Conservation (phyloP, 1,140 invertebrate species). For the Pectinophora gossypiella region DNA sequence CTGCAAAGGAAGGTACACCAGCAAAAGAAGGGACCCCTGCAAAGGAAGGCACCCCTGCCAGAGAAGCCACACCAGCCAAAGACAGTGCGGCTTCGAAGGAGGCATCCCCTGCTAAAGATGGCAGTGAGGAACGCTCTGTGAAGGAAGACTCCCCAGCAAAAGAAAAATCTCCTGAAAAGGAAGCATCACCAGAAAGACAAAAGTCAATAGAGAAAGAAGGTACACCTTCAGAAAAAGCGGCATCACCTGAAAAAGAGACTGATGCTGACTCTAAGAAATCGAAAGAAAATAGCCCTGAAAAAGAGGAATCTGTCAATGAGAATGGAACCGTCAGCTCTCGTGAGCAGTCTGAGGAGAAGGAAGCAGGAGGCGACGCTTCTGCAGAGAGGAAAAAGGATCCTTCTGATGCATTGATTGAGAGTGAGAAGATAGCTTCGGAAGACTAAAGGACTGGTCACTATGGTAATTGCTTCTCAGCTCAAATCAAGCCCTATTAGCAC, state of each 20-base stretch:
- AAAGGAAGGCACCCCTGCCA: constrained; percentile 24
- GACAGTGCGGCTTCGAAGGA: constrained; percentile 14
- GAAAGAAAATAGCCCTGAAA: constrained; percentile 42
- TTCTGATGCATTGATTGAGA: constrained; percentile 62
- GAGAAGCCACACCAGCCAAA: constrained; percentile 26
- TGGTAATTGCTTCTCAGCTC: constrained; percentile 58
- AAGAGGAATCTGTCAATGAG: constrained; percentile 41
- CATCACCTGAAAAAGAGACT: constrained; percentile 29
- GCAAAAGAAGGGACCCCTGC: constrained; percentile 25
- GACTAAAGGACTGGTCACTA: constrained; percentile 46
- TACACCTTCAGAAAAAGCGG: constrained; percentile 20
- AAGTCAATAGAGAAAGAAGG: constrained; percentile 42
- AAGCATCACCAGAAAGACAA: constrained; percentile 37
- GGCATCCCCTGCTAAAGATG: constrained; percentile 8
- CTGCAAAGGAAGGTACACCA: constrained; percentile 16
- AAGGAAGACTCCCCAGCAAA: constrained; percentile 13
- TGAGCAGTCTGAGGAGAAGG: constrained; percentile 55
- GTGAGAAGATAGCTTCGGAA: constrained; percentile 52
- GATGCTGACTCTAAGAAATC: constrained; percentile 23
- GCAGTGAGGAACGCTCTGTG: constrained; percentile 11
- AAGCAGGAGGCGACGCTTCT: constrained; percentile 25
- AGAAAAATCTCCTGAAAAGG: constrained; percentile 28
- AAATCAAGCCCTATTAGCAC: constrained; percentile 61
- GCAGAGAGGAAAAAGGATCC: constrained; percentile 46
- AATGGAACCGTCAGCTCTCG: constrained; percentile 59